Conservation (phyloP, 2,888 invertebrate species). For the Rotaria macrura region DNA sequence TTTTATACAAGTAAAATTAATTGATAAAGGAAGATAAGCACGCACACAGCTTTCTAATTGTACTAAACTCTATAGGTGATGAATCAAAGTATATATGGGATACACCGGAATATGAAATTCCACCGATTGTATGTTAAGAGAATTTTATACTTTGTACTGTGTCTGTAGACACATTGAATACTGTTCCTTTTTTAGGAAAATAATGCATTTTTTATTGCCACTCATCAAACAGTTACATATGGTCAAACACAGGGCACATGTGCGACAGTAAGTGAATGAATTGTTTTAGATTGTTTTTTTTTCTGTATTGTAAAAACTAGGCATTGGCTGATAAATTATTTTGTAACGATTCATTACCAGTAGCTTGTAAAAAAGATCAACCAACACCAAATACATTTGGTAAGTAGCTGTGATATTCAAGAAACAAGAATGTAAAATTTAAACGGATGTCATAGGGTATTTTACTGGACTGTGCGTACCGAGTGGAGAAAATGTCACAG, state of each 20-base stretch:
- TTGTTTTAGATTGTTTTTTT: not conserved
- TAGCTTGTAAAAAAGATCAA: not conserved
- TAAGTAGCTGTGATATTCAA: not conserved
- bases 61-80: not conserved
- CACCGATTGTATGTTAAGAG: conserved; percentile 46
- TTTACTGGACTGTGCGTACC: conserved; percentile 49
- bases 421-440: no score
- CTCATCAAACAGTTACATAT: conserved; percentile 51
- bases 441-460: conserved; percentile 41
- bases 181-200: conserved; percentile 43
- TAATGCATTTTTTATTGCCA: conserved; percentile 50
- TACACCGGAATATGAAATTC: conserved; percentile 52
- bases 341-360: not conserved
- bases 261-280: conserved; percentile 42
- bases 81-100: conserved; percentile 46
- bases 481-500: conserved; percentile 36
- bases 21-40: no score
- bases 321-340: not conserved
- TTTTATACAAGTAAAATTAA: not conserved
- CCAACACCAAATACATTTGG: not conserved
- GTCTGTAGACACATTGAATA: no score
- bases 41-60: no score
- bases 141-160: not conserved
- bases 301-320: not conserved
- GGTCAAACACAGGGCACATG: conserved; percentile 47